Conservation (phyloP, 2,113 vertebrate genomes). For the Ia io region DNA sequence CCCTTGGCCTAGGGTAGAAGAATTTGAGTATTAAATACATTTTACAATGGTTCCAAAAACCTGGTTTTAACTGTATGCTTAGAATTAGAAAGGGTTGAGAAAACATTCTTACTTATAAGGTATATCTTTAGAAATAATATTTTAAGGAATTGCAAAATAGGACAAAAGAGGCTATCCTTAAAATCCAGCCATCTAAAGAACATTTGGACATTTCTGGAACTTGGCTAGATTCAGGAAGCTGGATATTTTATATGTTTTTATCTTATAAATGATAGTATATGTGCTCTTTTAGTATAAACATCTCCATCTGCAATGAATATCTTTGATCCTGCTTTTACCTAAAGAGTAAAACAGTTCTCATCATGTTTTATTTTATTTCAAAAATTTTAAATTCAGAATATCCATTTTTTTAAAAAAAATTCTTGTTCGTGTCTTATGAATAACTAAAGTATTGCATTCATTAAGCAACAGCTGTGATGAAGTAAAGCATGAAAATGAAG, state of each 20-base stretch:
- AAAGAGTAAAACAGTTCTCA: neutral
- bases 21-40: constrained; percentile 69
- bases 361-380: constrained; percentile 10
- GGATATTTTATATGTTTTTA: neutral
- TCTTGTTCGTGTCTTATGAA: neutral
- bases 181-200: neutral
- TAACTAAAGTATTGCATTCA: neutral
- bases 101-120: constrained; percentile 50
- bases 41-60: constrained; percentile 64
- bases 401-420: neutral
- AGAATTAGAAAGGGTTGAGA: constrained; percentile 46
- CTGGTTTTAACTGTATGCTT: constrained; percentile 50
- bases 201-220: neutral
- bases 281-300: neutral
- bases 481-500: neutral
- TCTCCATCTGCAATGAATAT: neutral
- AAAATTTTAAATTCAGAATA: constrained; percentile 8
- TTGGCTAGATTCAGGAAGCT: neutral
- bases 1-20: constrained; percentile 68
- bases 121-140: constrained; percentile 51
- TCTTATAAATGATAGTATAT: neutral
- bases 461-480: neutral
- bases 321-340: neutral
- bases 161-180: neutral
- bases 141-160: constrained; percentile 49